A percentile compares a stretch with the other conserved stretches of the same genome.
phyloP scores from a whole-genome alignment of 2,888 invertebrate genomes.

The Stenchaetothrips biformis region DNA sequence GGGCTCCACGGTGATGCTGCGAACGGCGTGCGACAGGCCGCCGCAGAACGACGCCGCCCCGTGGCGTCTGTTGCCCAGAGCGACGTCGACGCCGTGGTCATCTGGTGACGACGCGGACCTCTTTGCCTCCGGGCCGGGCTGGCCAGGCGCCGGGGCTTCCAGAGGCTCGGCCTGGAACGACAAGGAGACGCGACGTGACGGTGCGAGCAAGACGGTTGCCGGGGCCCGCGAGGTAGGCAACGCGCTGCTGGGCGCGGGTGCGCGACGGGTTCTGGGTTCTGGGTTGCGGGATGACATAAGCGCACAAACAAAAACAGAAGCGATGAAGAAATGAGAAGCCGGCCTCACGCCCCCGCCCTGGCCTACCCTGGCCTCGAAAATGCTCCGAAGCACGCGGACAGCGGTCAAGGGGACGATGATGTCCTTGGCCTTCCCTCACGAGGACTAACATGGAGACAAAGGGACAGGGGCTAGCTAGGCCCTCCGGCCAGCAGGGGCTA shows the following conservation, averaged over 20 bases:
- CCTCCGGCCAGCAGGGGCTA: too few relatives aligned
- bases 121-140: background rate
- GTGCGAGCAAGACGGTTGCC: background rate
- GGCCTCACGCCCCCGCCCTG: too few relatives aligned
- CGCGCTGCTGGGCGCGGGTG: background rate
- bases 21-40: too few relatives aligned
- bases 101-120: too few relatives aligned
- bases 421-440: too few relatives aligned
- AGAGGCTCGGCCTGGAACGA: background rate
- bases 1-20: slow-evolving; percentile 70
- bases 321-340: too few relatives aligned
- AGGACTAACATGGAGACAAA: too few relatives aligned
- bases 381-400: too few relatives aligned
- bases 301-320: background rate
- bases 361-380: too few relatives aligned
- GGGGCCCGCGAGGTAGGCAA: background rate
- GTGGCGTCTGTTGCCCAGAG: background rate
- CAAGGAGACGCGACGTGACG: background rate
- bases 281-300: background rate
- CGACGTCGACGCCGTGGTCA: too few relatives aligned
- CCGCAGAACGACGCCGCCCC: slow-evolving; percentile 34
- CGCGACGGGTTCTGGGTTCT: background rate
- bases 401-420: too few relatives aligned
- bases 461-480: too few relatives aligned
- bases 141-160: background rate